These are phyloP conservation scores for Piaya cayana DNA, from an alignment of 2,113 vertebrate species.

Conservation along the genomic window DNA sequence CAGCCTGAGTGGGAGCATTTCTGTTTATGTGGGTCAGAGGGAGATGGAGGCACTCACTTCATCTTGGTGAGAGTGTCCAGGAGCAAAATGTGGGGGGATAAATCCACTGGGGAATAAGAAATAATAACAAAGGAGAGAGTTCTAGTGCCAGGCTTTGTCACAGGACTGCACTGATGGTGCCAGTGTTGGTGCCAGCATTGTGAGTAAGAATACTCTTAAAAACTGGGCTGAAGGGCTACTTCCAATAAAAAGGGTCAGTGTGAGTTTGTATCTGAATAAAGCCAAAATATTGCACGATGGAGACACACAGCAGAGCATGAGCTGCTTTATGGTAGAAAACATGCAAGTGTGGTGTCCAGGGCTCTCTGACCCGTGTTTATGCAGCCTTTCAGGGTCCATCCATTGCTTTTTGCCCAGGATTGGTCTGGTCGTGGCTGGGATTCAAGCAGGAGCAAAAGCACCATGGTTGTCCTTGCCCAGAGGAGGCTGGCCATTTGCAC, in stretches of 20 bases:
- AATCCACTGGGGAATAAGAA: too few relatives aligned
- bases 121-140: too few relatives aligned
- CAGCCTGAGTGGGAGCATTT: not conserved
- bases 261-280: not conserved
- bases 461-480: too few relatives aligned
- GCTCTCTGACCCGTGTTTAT: rapidly evolving
- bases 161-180: too few relatives aligned
- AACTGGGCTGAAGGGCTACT: not conserved
- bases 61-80: not conserved
- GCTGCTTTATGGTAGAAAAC: not conserved
- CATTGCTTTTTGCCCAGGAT: not conserved
- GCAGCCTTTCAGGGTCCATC: not conserved
- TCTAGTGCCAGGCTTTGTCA: too few relatives aligned
- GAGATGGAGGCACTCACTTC: not conserved
- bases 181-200: too few relatives aligned
- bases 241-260: not conserved
- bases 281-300: not conserved
- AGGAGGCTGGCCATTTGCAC: not conserved
- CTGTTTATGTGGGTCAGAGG: not conserved
- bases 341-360: not conserved
- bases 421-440: not conserved
- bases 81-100: too few relatives aligned
- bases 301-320: not conserved
- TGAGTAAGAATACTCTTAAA: too few relatives aligned
- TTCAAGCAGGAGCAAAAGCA: not conserved